phyloP scores from a whole-genome alignment of 2,888 invertebrate species.

The Keiferia lycopersicella region DNA sequence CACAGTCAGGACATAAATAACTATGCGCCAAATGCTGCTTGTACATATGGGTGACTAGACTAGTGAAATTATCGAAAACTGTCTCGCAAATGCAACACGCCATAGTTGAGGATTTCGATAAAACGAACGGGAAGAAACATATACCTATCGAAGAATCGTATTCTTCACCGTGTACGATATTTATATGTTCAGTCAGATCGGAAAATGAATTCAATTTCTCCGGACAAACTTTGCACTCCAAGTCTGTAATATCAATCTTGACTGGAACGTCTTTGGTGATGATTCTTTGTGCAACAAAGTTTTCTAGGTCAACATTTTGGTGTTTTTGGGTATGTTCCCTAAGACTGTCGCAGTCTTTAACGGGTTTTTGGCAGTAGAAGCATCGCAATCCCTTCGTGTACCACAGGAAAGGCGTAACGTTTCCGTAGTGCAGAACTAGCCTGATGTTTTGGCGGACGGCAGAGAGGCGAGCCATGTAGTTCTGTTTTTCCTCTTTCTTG shows the following conservation, averaged over 20 bases:
- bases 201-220: slow-evolving; percentile 44
- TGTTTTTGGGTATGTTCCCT: slow-evolving; percentile 47
- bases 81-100: slow-evolving; percentile 54
- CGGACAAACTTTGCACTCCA: slow-evolving; percentile 56
- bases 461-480: slow-evolving; percentile 52
- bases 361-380: slow-evolving; percentile 60
- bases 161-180: slow-evolving; percentile 44
- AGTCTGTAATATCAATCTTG: slow-evolving; percentile 56
- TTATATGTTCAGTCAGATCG: slow-evolving; percentile 55
- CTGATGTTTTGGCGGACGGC: slow-evolving; percentile 55
- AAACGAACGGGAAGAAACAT: slow-evolving; percentile 59
- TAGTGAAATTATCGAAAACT: slow-evolving; percentile 56
- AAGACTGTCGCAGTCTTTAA: slow-evolving; percentile 52
- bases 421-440: slow-evolving; percentile 56
- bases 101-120: slow-evolving; percentile 50
- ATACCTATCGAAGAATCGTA: slow-evolving; percentile 49
- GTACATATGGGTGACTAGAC: slow-evolving; percentile 62
- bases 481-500: slow-evolving; percentile 40
- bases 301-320: slow-evolving; percentile 42
- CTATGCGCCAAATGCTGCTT: slow-evolving; percentile 56
- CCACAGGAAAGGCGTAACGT: slow-evolving; percentile 62
- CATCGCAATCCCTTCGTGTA: slow-evolving; percentile 61
- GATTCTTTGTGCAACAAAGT: no score
- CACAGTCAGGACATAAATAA: slow-evolving; percentile 64
- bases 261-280: slow-evolving; percentile 63